These are phyloP conservation scores for Caenorhabditis angaria DNA, from an alignment of 2,888 invertebrate genomes.

Conservation along the genomic window DNA sequence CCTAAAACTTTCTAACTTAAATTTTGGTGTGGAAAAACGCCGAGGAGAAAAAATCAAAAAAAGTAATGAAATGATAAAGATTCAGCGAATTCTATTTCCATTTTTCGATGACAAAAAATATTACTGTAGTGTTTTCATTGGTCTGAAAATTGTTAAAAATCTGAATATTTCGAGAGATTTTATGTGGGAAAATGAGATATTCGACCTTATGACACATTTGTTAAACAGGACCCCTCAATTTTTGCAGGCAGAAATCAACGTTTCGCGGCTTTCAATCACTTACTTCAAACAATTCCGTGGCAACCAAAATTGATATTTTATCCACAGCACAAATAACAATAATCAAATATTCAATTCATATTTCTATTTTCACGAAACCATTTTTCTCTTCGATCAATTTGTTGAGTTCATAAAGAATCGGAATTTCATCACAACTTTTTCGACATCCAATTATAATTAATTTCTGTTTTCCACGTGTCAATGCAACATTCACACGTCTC, in stretches of 20 bases:
- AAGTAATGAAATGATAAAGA: background rate
- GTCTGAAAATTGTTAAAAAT: too few relatives aligned
- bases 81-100: background rate
- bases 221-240: too few relatives aligned
- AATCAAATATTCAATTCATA: slow-evolving; percentile 3
- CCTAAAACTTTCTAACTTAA: too few relatives aligned
- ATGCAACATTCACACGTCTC: slow-evolving; percentile 89
- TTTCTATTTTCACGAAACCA: too few relatives aligned
- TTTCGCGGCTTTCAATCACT: slow-evolving; percentile 34
- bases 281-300: slow-evolving; percentile 35
- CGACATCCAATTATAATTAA: slow-evolving; percentile 47
- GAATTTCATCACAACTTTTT: slow-evolving; percentile 1
- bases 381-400: background rate
- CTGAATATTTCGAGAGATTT: too few relatives aligned
- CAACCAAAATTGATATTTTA: slow-evolving; percentile 36
- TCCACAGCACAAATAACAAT: slow-evolving; percentile 13
- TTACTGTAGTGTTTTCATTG: background rate
- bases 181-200: too few relatives aligned
- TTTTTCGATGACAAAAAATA: too few relatives aligned
- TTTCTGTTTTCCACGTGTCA: slow-evolving; percentile 81
- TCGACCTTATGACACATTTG: too few relatives aligned
- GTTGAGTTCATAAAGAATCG: background rate
- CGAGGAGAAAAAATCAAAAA: background rate
- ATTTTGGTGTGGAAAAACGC: background rate
- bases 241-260: slow-evolving; percentile 34